These are phyloP conservation scores for Spilarctia lutea DNA, from an alignment of 2,888 invertebrate species.

Conservation along the genomic window DNA sequence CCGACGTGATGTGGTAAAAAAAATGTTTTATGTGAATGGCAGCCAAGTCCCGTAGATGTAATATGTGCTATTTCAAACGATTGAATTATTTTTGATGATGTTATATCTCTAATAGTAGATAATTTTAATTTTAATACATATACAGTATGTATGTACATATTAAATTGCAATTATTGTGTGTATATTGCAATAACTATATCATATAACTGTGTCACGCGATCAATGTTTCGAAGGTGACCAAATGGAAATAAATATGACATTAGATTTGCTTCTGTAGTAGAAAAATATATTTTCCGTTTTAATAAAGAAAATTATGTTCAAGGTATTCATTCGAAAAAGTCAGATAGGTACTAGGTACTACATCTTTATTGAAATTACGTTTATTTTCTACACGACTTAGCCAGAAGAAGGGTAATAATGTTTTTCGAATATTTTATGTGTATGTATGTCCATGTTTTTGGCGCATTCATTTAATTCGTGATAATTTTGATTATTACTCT, in stretches of 20 bases:
- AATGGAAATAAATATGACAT: not conserved
- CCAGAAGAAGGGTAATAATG: no score
- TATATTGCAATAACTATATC: not conserved
- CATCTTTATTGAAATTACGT: not conserved
- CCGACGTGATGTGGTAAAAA: slow-evolving; percentile 9
- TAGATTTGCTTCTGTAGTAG: not conserved
- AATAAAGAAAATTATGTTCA: not conserved
- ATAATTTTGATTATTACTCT: slow-evolving; percentile 71
- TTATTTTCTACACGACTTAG: no score
- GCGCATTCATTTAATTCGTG: slow-evolving; percentile 50
- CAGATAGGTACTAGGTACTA: not conserved
- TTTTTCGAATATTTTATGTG: no score
- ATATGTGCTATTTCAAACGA: not conserved
- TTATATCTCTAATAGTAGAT: not conserved
- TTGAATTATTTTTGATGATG: not conserved
- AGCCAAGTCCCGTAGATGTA: not conserved
- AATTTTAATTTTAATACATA: not conserved
- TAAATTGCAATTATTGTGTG: not conserved
- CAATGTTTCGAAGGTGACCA: not conserved
- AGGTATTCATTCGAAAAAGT: not conserved
- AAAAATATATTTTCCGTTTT: not conserved
- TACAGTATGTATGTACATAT: not conserved
- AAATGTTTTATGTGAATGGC: slow-evolving; percentile 4
- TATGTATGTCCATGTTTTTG: no score
- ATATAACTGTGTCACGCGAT: not conserved